A percentile compares a stretch with the other conserved stretches of the same genome.
Evolutionary conservation across 2,888 invertebrate genomes (phyloP).

Genomic region (Odontocolon sp.): DNA sequence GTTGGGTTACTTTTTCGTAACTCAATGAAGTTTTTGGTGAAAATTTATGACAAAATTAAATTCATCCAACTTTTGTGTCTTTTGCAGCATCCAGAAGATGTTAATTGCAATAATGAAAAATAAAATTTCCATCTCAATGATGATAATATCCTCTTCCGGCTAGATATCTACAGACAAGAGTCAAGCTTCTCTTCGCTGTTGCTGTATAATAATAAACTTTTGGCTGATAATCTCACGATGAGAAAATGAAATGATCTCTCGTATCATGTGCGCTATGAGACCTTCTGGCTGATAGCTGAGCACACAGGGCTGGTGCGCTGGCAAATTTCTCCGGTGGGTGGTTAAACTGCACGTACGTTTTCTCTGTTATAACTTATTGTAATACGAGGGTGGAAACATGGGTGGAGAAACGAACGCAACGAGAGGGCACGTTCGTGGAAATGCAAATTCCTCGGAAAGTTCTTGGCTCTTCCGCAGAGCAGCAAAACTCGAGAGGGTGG

Average conservation of each 20-base stretch:
- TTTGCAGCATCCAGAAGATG: too few relatives aligned
- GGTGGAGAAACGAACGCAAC: constrained; percentile 58
- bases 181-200: not conserved
- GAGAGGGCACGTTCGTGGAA: constrained; percentile 60
- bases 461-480: constrained; percentile 59
- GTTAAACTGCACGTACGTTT: constrained; percentile 57
- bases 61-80: too few relatives aligned
- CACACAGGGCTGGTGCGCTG: not conserved
- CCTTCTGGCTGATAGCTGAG: constrained; percentile 1
- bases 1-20: too few relatives aligned
- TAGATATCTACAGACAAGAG: not conserved
- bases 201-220: too few relatives aligned
- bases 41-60: too few relatives aligned
- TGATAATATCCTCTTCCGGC: constrained; percentile 3
- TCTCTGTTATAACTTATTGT: constrained; percentile 56
- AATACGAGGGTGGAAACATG: constrained; percentile 34
- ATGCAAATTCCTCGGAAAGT: constrained; percentile 68
- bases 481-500: constrained; percentile 59
- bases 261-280: constrained; percentile 15
- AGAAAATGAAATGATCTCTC: constrained; percentile 35
- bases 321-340: constrained; percentile 45
- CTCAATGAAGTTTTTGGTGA: too few relatives aligned
- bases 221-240: constrained; percentile 5
- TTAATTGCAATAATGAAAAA: not conserved
- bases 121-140: constrained; percentile 5